Evolutionary conservation across 1,140 invertebrate genomes (phyloP).

Genomic region (Calosoma granatense): DNA sequence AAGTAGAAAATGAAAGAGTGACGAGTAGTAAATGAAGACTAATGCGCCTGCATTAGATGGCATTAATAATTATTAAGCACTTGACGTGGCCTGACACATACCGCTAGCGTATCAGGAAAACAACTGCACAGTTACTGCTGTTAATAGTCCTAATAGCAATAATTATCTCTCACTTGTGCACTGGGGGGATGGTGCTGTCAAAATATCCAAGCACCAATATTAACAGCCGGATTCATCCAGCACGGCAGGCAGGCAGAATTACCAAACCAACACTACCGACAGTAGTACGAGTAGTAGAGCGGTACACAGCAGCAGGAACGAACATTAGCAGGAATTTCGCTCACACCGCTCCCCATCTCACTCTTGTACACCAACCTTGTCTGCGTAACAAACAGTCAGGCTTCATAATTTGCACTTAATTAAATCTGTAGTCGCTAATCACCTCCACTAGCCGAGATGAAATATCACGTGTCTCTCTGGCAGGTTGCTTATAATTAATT

Average conservation of each 20-base stretch:
- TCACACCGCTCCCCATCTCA: too few species aligned
- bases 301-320: too few species aligned
- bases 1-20: too few species aligned
- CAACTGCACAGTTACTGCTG: not conserved
- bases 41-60: not conserved
- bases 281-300: too few species aligned
- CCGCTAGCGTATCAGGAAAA: not conserved
- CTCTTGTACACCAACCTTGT: not conserved
- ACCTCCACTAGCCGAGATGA: not conserved
- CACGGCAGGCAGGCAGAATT: too few species aligned
- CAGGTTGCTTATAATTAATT: not conserved
- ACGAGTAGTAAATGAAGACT: not conserved
- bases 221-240: too few species aligned
- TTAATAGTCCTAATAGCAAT: not conserved
- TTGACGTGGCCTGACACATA: not conserved
- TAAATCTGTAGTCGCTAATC: not conserved
- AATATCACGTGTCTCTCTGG: not conserved
- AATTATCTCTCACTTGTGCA: not conserved
- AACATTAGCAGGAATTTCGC: too few species aligned
- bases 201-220: too few species aligned
- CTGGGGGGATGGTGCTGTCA: not conserved
- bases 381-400: not conserved
- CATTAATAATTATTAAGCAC: not conserved
- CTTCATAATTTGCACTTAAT: not conserved
- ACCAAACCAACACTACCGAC: too few species aligned